Evolutionary conservation across 2,888 invertebrate genomes (phyloP).

Genomic region (Lucinisca nassula): DNA sequence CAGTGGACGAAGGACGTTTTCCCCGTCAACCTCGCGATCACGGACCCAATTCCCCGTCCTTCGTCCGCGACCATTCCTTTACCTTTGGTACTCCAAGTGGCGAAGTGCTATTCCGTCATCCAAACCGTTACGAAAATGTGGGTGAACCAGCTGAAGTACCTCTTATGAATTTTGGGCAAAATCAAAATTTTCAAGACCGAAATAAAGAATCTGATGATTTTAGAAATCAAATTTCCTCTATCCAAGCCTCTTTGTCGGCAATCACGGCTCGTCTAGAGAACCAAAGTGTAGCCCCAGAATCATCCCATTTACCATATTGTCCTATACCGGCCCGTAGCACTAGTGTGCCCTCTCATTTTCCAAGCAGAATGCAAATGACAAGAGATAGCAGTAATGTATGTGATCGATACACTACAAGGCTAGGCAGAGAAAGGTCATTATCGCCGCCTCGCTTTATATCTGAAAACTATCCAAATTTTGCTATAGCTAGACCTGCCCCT

Average conservation of each 20-base stretch:
- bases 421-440: background rate
- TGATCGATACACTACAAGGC: background rate
- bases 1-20: too few relatives aligned
- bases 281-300: background rate
- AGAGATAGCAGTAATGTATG: background rate
- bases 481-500: background rate
- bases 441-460: background rate
- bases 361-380: background rate
- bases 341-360: background rate
- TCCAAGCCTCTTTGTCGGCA: background rate
- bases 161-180: too few relatives aligned
- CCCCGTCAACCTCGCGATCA: too few relatives aligned
- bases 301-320: background rate
- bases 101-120: too few relatives aligned
- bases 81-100: too few relatives aligned
- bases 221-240: background rate
- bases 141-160: too few relatives aligned
- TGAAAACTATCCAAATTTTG: background rate
- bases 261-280: background rate
- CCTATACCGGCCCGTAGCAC: background rate
- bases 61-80: too few relatives aligned
- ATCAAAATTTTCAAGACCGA: too few relatives aligned
- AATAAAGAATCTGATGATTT: too few relatives aligned
- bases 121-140: too few relatives aligned
- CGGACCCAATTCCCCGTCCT: too few relatives aligned